A percentile compares a stretch with the other conserved stretches of the same genome.
These are phyloP conservation scores for Lutjanus argentimaculatus DNA, from an alignment of 2,797 vertebrate species.

Conservation along the genomic window DNA sequence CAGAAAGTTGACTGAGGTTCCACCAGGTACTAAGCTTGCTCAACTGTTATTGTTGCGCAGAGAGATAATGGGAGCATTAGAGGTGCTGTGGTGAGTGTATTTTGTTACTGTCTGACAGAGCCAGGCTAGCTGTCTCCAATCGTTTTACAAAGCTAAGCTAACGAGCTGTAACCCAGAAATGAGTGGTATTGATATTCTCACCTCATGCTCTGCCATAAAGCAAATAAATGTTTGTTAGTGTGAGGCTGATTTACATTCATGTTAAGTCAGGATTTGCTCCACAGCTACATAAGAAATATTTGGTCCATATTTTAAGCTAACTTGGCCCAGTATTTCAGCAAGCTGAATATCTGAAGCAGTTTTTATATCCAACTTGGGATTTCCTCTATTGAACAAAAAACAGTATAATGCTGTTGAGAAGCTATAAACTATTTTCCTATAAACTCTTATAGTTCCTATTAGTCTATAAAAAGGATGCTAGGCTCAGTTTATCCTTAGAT, in stretches of 20 bases:
- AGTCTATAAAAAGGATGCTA: background rate
- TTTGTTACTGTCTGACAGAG: background rate
- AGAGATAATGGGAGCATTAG: too few relatives aligned
- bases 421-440: background rate
- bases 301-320: background rate
- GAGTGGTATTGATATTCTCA: background rate
- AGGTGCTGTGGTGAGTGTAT: background rate
- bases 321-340: background rate
- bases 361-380: background rate
- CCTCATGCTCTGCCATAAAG: background rate
- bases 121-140: background rate
- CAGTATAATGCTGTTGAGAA: background rate
- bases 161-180: background rate
- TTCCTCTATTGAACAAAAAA: background rate
- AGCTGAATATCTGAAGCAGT: background rate
- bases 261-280: background rate
- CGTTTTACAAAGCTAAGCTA: constrained; percentile 18
- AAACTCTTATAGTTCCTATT: background rate
- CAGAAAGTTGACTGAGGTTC: too few relatives aligned
- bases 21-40: too few relatives aligned
- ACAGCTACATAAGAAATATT: background rate
- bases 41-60: too few relatives aligned
- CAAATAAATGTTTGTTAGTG: background rate
- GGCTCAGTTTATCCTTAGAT: constrained; percentile 29
- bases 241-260: background rate